Conservation (phyloP, 1,140 invertebrate species). For the Stegodyphus dumicola region DNA sequence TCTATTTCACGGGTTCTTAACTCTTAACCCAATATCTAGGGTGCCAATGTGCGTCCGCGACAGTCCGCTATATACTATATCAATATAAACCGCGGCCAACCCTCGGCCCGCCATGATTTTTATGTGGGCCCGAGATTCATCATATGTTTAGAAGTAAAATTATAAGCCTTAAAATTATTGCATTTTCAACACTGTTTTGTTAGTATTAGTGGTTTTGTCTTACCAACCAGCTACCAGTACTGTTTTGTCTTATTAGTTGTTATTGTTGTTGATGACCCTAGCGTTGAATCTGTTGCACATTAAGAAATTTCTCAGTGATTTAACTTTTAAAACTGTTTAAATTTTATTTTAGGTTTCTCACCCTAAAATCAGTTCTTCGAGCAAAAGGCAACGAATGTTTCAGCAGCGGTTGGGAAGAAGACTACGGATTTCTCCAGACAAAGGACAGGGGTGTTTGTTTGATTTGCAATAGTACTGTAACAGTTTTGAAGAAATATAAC, state of each 20-base stretch:
- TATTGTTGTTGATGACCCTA: background rate
- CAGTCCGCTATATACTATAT: too few species aligned
- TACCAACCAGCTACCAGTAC: too few species aligned
- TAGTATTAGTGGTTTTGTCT: too few species aligned
- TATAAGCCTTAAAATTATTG: background rate
- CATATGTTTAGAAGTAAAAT: background rate
- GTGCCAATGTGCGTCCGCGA: too few species aligned
- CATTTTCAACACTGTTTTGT: background rate
- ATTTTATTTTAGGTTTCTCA: background rate
- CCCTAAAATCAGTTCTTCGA: background rate
- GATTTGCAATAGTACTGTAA: background rate
- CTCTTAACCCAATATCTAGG: too few species aligned
- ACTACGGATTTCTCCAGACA: background rate
- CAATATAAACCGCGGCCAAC: too few species aligned
- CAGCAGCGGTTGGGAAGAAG: background rate
- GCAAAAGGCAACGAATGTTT: background rate
- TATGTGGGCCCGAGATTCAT: background rate
- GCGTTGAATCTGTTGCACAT: background rate
- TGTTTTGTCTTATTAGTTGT: background rate
- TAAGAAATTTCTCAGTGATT: background rate
- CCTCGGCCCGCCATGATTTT: background rate
- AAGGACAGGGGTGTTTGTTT: background rate
- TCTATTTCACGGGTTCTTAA: too few species aligned
- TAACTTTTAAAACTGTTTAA: background rate
- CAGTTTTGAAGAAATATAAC: constrained; percentile 1